A percentile compares a stretch with the other conserved stretches of the same genome.
phyloP scores from a whole-genome alignment of 2,888 invertebrate species.

The Volucella inanis region DNA sequence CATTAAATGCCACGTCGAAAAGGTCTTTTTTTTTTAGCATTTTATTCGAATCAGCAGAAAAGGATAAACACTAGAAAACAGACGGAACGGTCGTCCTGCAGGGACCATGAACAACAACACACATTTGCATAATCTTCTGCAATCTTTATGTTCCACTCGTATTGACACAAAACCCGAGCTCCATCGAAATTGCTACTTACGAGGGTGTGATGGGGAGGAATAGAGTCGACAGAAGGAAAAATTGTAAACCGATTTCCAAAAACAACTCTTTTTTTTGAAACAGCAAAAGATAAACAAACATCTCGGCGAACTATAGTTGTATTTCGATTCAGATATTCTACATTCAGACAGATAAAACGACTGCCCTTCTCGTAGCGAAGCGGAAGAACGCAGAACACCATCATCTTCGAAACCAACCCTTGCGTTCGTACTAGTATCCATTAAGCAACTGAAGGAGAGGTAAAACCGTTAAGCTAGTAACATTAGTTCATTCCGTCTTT shows the following conservation, averaged over 20 bases:
- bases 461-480: conserved; percentile 54
- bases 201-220: conserved; percentile 6
- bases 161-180: conserved; percentile 62
- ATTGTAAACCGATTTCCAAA: conserved; percentile 40
- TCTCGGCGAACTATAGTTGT: conserved; percentile 36
- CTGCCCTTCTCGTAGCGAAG: conserved; percentile 13
- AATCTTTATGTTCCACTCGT: conserved; percentile 6
- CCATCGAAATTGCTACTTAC: conserved; percentile 45
- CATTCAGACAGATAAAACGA: conserved; percentile 3
- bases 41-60: background rate
- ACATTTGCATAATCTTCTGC: background rate
- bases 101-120: conserved; percentile 18
- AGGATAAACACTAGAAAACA: conserved; percentile 10
- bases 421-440: background rate
- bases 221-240: conserved; percentile 11
- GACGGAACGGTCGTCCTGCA: conserved; percentile 15
- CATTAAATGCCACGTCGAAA: conserved; percentile 6
- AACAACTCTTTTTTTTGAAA: conserved; percentile 27
- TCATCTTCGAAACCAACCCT: conserved; percentile 19
- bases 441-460: conserved; percentile 37
- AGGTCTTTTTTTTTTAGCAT: background rate
- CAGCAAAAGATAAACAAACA: conserved; percentile 46
- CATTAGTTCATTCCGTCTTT: conserved; percentile 52
- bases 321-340: conserved; percentile 51
- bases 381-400: conserved; percentile 44